A percentile compares a stretch with the other conserved stretches of the same genome.
These are phyloP conservation scores for Phaonia tiefii DNA, from an alignment of 2,888 invertebrate genomes.

Conservation along the genomic window DNA sequence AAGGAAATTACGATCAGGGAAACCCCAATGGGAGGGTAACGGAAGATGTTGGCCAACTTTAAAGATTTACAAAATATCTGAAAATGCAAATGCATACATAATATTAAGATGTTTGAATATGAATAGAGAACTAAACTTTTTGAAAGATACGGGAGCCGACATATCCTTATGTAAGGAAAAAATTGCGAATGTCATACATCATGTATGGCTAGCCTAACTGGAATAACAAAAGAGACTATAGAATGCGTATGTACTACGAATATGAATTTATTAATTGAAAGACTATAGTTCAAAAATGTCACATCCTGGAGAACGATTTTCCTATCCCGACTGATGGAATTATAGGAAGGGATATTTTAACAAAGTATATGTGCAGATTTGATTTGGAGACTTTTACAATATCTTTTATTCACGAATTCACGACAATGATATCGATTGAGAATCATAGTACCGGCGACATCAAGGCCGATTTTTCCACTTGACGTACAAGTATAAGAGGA, in stretches of 20 bases:
- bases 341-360: neutral
- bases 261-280: neutral
- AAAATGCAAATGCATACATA: neutral
- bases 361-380: neutral
- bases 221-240: neutral
- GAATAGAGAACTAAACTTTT: neutral
- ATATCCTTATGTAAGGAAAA: neutral
- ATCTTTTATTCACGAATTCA: neutral
- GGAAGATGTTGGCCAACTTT: neutral
- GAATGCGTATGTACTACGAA: neutral
- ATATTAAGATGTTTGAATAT: neutral
- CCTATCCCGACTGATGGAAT: conserved; percentile 2
- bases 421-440: neutral
- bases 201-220: neutral
- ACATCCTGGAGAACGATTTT: neutral
- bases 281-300: neutral
- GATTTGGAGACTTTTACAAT: neutral
- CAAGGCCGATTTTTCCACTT: neutral
- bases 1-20: no score
- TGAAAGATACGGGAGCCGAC: neutral
- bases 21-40: neutral
- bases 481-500: neutral
- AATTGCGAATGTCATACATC: neutral
- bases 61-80: neutral
- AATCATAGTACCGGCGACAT: neutral